Conservation (phyloP, 1,140 invertebrate genomes). For the Philopotamus ludificatus region DNA sequence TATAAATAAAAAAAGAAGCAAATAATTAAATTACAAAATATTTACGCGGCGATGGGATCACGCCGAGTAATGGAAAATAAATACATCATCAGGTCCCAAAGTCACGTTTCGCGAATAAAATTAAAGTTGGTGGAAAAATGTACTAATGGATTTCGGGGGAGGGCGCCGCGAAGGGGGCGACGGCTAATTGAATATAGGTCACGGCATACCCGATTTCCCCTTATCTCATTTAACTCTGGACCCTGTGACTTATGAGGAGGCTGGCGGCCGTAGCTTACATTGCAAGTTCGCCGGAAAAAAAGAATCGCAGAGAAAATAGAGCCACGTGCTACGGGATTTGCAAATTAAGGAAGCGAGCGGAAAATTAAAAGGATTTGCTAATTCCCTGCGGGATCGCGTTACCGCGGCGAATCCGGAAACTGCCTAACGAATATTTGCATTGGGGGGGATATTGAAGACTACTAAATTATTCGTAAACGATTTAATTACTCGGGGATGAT, state of each 20-base stretch:
- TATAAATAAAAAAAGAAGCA: neutral
- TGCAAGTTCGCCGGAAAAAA: neutral
- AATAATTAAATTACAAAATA: no score
- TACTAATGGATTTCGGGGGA: neutral
- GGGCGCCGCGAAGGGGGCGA: neutral
- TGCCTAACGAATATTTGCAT: no score
- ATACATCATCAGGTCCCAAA: neutral
- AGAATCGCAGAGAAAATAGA: neutral
- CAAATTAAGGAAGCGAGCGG: neutral
- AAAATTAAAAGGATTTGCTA: neutral
- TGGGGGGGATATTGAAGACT: no score
- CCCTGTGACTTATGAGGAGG: neutral
- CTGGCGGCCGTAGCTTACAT: neutral
- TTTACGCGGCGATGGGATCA: no score
- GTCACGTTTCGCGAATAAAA: neutral
- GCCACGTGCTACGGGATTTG: neutral
- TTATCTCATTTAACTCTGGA: neutral
- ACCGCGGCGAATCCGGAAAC: no score
- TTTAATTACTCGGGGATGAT: no score
- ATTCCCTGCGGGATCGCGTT: no score
- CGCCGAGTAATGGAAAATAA: neutral
- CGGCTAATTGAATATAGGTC: neutral
- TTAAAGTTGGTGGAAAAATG: neutral
- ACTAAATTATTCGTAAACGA: no score
- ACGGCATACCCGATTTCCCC: neutral